Evolutionary conservation across 2,113 vertebrate genomes (phyloP).

Genomic region (Marmota monax): DNA sequence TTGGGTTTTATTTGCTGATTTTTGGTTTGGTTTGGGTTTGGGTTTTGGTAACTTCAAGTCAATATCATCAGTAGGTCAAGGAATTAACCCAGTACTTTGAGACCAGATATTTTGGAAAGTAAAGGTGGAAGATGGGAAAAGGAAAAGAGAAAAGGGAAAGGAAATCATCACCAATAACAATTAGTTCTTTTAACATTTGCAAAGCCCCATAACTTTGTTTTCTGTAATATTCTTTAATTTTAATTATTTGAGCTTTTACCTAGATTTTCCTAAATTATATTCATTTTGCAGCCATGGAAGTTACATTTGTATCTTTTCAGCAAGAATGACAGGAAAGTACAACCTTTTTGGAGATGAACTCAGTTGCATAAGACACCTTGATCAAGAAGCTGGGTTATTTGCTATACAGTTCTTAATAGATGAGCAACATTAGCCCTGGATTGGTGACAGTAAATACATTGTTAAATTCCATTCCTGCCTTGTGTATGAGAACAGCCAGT

Average conservation of each 20-base stretch:
- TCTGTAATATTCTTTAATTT: slow-evolving; percentile 3
- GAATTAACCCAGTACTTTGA: background rate
- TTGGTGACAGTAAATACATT: background rate
- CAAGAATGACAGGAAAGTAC: background rate
- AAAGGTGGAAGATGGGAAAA: background rate
- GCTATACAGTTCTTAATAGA: background rate
- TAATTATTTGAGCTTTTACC: background rate
- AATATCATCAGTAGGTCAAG: background rate
- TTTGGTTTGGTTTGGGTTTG: background rate
- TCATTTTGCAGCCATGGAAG: background rate
- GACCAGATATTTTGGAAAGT: background rate
- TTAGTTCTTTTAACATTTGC: background rate
- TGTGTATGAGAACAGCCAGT: background rate
- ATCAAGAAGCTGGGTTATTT: background rate
- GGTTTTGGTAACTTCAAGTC: background rate
- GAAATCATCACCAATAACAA: background rate
- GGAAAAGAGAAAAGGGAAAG: background rate
- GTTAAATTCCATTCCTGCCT: background rate
- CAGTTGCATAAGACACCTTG: background rate
- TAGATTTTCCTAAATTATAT: background rate
- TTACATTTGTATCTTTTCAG: background rate
- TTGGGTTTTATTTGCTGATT: background rate
- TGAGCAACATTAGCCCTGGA: background rate
- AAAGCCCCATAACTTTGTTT: background rate
- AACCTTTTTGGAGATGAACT: background rate